Evolutionary conservation across 2,797 vertebrate species (phyloP), one percentile per base, ranked within the genome.

Genomic region (Coreius guichenoti): DNA sequence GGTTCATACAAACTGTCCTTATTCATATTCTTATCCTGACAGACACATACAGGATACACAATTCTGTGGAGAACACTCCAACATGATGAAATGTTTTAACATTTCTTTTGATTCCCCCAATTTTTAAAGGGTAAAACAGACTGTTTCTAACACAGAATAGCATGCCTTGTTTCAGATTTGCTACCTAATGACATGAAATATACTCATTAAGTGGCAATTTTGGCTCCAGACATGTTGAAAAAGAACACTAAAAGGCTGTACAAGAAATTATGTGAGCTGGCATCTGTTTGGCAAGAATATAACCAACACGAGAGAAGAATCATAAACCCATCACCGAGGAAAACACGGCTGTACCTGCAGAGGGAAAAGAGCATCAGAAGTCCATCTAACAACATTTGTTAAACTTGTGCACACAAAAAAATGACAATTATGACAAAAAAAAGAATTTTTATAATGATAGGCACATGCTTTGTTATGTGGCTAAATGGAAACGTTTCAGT

Each of bases 241-340:
- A 19, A 43, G 36, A 89, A 47, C 68, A 47, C 79, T 70, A 31
- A 61, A 65, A 76, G 45, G 17, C 43, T 21, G 31, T 54, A 61
- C 51, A 51, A 39, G 23, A 54, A 81, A 75, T 83, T 51, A 39
- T 49, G 39, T 13, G 29, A 11, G 21, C 7, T 58, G 81, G 56
- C 39, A n/a, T 86, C 51, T 39, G 17, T 86, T 73, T 73, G 76
- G 80, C 49, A 69, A 77, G 73, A 85, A 87, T 81, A 82, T 31
- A 43, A 29, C 5, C 51, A 11, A 75, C 68, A 31, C 5, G 19
- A 63, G 26, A 63, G 21, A 82, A 56, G 29, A 8, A 89, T 96
- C 92, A 96, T 87, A 95, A 91, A 73, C 94, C 93, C 91, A 95
- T 93, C 91, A 94, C 95, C 56, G 95, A 94, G 82, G 95, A 92